Percentiles rank a stretch among this genome's conserved stretches.
Evolutionary conservation across 2,113 vertebrate genomes (phyloP).

Genomic region (Ammodytes dubius): DNA sequence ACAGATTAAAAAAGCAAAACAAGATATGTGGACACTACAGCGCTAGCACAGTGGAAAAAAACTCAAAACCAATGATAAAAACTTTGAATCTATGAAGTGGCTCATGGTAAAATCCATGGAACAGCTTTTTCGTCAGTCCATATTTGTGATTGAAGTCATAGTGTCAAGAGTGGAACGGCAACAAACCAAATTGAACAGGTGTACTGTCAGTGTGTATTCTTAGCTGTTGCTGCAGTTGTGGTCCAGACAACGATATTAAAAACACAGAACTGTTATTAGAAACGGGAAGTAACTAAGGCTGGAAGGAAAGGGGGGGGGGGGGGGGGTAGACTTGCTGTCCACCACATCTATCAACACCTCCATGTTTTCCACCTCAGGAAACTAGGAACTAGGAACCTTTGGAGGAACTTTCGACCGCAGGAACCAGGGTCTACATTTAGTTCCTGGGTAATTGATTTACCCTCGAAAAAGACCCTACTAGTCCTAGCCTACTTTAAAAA

Average conservation of each 20-base stretch:
- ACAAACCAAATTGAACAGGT: not conserved
- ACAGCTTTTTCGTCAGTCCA: not conserved
- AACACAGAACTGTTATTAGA: constrained; percentile 21
- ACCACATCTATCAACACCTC: not conserved
- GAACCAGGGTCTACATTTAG: too few relatives aligned
- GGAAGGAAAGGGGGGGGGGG: not conserved
- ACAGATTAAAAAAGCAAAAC: too few relatives aligned
- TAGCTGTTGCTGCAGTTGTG: not conserved
- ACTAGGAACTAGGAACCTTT: too few relatives aligned
- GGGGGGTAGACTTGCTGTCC: not conserved
- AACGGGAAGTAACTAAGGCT: constrained; percentile 61
- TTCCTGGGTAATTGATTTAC: too few relatives aligned
- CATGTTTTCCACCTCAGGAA: too few relatives aligned
- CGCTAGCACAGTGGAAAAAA: not conserved
- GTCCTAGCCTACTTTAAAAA: too few relatives aligned
- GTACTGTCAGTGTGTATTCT: not conserved
- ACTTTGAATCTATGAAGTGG: too few relatives aligned
- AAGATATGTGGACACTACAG: too few relatives aligned
- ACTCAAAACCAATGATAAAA: not conserved
- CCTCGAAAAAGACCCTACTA: too few relatives aligned
- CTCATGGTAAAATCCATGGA: not conserved
- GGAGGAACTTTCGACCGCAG: too few relatives aligned
- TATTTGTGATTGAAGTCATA: not conserved
- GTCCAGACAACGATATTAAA: not conserved
- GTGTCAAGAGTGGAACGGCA: not conserved